phyloP scores from a whole-genome alignment of 2,113 vertebrate genomes.

The Catharus minimus region DNA sequence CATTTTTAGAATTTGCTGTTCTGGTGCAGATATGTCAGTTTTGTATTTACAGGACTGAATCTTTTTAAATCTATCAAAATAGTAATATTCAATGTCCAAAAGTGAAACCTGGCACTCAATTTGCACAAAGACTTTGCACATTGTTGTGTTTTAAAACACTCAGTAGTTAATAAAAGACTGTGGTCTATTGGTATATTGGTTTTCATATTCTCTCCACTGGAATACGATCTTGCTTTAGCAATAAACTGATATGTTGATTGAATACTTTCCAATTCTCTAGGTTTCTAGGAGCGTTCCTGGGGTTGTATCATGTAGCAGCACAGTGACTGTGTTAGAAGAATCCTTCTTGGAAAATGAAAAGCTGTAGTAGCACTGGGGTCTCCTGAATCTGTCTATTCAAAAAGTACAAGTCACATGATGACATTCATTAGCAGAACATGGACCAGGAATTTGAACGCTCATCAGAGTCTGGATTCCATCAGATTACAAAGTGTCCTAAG shows the following conservation, averaged over 20 bases:
- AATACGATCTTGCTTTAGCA: neutral
- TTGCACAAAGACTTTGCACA: neutral
- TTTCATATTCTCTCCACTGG: neutral
- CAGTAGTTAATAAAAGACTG: slow-evolving; percentile 24
- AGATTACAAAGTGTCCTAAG: neutral
- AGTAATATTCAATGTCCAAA: neutral
- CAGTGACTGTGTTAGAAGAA: neutral
- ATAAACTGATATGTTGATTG: neutral
- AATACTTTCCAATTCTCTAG: neutral
- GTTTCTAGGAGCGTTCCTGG: neutral
- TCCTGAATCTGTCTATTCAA: neutral
- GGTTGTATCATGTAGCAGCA: neutral
- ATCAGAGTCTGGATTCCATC: neutral
- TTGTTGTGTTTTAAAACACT: slow-evolving; percentile 27
- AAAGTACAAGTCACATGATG: neutral
- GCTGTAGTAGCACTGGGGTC: neutral
- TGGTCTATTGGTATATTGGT: neutral
- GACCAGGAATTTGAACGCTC: neutral
- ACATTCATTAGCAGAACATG: neutral
- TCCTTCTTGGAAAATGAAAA: slow-evolving; percentile 10
- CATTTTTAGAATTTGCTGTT: neutral
- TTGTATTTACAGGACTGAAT: neutral
- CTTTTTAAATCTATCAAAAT: neutral
- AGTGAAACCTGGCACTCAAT: neutral
- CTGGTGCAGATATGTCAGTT: neutral